These are phyloP conservation scores for Lates japonicus DNA, from an alignment of 2,797 vertebrate genomes.

Conservation along the genomic window DNA sequence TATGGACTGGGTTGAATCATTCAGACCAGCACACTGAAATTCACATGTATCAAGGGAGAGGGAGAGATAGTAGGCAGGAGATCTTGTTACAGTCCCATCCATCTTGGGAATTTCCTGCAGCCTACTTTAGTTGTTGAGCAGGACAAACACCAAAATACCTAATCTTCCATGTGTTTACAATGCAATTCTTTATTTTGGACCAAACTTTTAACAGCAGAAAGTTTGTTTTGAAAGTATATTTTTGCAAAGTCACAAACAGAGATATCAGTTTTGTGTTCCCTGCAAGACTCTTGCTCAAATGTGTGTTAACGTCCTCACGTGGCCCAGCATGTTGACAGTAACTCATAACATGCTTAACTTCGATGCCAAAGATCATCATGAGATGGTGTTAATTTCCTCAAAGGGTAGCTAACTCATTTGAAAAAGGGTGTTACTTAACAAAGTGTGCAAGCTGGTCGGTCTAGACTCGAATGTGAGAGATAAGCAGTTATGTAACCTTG, in stretches of 20 bases:
- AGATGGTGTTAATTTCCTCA: constrained; percentile 46
- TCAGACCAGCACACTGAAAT: constrained; percentile 5
- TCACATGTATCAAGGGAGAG: constrained; percentile 2
- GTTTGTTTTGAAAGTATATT: neutral
- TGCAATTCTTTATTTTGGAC: neutral
- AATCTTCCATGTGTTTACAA: constrained; percentile 1
- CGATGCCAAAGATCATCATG: constrained; percentile 15
- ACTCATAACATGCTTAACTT: constrained; percentile 19
- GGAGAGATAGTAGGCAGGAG: constrained; percentile 4
- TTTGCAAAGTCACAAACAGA: neutral
- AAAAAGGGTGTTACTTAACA: constrained; percentile 50
- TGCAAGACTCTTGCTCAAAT: neutral
- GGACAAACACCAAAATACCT: constrained; percentile 35
- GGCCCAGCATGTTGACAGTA: constrained; percentile 14
- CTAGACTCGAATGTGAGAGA: constrained; percentile 56
- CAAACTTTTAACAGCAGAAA: neutral
- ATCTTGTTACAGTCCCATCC: constrained; percentile 56
- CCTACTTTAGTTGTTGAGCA: constrained; percentile 40
- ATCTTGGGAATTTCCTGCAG: constrained; percentile 62
- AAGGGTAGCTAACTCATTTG: constrained; percentile 45
- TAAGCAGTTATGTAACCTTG: constrained; percentile 73
- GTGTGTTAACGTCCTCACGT: neutral
- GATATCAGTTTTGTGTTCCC: neutral
- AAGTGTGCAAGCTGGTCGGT: constrained; percentile 3
- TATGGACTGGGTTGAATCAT: constrained; percentile 1